These are phyloP conservation scores for Aethina tumida DNA, from an alignment of 1,140 invertebrate genomes.

Conservation along the genomic window DNA sequence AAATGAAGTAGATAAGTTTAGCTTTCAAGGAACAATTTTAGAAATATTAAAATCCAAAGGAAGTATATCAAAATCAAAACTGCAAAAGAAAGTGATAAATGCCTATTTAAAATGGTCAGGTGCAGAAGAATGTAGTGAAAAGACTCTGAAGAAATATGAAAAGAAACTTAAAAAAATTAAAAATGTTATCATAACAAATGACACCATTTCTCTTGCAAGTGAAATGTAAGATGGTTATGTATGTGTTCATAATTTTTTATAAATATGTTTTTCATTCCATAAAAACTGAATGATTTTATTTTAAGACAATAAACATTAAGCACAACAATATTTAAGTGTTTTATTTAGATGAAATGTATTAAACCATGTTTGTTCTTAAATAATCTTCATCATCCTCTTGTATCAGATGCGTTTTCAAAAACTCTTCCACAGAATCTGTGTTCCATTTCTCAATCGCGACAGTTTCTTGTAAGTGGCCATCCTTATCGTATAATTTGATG, in stretches of 20 bases:
- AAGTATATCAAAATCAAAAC: slow-evolving; percentile 36
- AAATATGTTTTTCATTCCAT: too few relatives aligned
- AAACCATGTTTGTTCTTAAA: slow-evolving; percentile 50
- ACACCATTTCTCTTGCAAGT: too few relatives aligned
- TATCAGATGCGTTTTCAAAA: slow-evolving; percentile 74
- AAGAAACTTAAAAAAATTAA: slow-evolving; percentile 39
- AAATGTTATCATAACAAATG: too few relatives aligned
- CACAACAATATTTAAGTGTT: too few relatives aligned
- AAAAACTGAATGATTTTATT: too few relatives aligned
- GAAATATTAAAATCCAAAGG: slow-evolving; percentile 32
- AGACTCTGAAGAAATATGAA: slow-evolving; percentile 34
- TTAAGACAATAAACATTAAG: too few relatives aligned
- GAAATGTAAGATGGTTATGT: too few relatives aligned
- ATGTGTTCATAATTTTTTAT: too few relatives aligned
- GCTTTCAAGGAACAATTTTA: slow-evolving; percentile 35
- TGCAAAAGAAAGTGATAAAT: slow-evolving; percentile 36
- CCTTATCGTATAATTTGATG: slow-evolving; percentile 79
- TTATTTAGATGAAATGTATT: too few relatives aligned
- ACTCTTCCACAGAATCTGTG: slow-evolving; percentile 91
- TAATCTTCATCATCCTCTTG: slow-evolving; percentile 44
- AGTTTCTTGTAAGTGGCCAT: slow-evolving; percentile 71
- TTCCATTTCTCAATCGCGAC: slow-evolving; percentile 96
- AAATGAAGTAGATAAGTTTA: slow-evolving; percentile 27
- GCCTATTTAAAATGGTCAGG: slow-evolving; percentile 29
- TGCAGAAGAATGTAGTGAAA: slow-evolving; percentile 26